Evolutionary conservation across 2,888 invertebrate genomes (phyloP).

Genomic region (Oligia fasciuncula): DNA sequence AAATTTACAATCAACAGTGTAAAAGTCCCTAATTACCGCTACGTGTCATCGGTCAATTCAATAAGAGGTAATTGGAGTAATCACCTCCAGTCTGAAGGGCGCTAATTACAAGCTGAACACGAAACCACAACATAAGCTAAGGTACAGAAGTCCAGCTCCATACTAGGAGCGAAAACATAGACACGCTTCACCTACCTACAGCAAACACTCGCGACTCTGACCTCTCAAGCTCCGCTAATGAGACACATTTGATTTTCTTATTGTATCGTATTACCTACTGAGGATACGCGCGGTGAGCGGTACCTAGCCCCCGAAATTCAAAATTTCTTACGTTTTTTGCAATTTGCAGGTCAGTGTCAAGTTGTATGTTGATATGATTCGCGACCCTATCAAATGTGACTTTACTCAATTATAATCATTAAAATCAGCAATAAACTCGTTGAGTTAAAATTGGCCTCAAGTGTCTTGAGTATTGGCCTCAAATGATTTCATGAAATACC

Average conservation of each 20-base stretch:
- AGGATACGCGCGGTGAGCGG: background rate
- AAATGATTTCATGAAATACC: background rate
- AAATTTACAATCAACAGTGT: conserved; percentile 25
- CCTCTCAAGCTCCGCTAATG: too few relatives aligned
- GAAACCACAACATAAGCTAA: conserved; percentile 4
- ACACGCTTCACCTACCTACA: background rate
- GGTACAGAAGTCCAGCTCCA: conserved; percentile 2
- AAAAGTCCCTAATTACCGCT: conserved; percentile 45
- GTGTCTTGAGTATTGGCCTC: background rate
- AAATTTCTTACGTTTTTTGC: background rate
- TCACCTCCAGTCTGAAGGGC: conserved; percentile 44
- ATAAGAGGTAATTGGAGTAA: conserved; percentile 63
- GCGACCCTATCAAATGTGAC: background rate
- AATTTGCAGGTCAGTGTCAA: background rate
- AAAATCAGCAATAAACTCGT: background rate
- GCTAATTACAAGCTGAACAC: conserved; percentile 58
- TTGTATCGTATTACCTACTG: too few relatives aligned
- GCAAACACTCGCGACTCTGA: background rate
- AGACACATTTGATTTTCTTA: too few relatives aligned
- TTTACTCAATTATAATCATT: background rate
- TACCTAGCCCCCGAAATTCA: background rate
- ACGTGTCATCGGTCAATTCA: conserved; percentile 58
- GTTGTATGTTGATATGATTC: background rate
- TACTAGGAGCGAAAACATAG: background rate
- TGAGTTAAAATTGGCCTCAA: background rate